Evolutionary conservation across 2,113 vertebrate genomes (phyloP), one percentile per base, ranked within the genome.

Genomic region (Calyptomena viridis): DNA sequence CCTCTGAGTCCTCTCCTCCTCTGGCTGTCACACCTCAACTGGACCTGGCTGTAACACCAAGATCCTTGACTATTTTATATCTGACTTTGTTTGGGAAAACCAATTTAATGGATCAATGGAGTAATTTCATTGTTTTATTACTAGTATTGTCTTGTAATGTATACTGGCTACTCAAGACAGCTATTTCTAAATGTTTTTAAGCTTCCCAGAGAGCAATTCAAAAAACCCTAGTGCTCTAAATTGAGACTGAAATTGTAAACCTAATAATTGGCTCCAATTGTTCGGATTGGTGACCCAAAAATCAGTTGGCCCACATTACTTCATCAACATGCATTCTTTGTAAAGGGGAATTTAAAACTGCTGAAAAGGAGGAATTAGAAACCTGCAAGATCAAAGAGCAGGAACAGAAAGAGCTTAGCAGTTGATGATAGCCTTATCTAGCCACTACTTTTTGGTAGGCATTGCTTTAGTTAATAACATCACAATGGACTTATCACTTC

Each of bases 381-480:
- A 73, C 30, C 49, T 56, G 50, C 55, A 85, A 79, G 87, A 95
- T 95, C 58, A 91, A 94, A 90, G 64, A 86, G 47, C 42, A 84
- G 60, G 64, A 71, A 56, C 8, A 55, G 50, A 81, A 69, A 84
- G 71, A 71, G 50, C 50, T 93, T 9, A 74, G 64, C 39, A 71
- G 89, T 1, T 84, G 79, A 72, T 86, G 64, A 87, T 5, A 78
- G 46, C n/a, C 37, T 96, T 90, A 81, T 52, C 93, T 55, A 56
- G n/a, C 25, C 68, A 12, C 27, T 18, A 37, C 52, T 13, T 72
- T 67, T 88, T 52, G 20, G 35, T 44, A 33, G 49, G 40, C n/a
- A 76, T 76, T 67, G 6, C 87, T 90, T 91, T 4, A 77, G 25
- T 73, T 56, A 79, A 64, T 39, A 42, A n/a, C 49, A 69, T n/a